phyloP scores from a whole-genome alignment of 2,113 vertebrate species.

The Malurus melanocephalus region DNA sequence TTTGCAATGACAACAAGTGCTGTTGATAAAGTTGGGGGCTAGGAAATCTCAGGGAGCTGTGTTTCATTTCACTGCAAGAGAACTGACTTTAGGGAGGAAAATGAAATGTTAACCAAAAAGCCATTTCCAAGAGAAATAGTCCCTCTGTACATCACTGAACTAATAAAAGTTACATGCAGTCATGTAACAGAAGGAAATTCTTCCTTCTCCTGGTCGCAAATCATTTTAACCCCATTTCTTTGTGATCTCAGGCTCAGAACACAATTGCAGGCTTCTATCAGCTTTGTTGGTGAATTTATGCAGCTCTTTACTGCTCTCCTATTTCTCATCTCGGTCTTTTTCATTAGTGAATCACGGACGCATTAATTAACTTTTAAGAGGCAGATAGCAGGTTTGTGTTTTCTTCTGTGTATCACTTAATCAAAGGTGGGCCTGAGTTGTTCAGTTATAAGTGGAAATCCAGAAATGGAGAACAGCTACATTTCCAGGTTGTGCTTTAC shows the following conservation, averaged over 20 bases:
- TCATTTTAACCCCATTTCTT: not conserved
- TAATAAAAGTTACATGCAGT: constrained; percentile 26
- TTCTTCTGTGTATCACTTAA: not conserved
- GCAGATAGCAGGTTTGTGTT: not conserved
- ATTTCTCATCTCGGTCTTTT: not conserved
- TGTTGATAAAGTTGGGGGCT: not conserved
- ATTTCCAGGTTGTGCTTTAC: not conserved
- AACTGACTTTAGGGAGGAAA: constrained; percentile 31
- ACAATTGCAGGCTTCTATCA: not conserved
- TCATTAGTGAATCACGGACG: not conserved
- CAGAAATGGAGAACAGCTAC: not conserved
- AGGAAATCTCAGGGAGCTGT: not conserved
- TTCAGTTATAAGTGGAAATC: not conserved
- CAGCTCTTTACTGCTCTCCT: not conserved
- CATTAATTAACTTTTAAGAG: constrained; percentile 22
- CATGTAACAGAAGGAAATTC: constrained; percentile 4
- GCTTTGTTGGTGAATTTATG: not conserved
- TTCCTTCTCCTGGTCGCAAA: constrained; percentile 1
- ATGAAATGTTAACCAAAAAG: constrained; percentile 43
- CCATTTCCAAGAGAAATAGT: constrained; percentile 46
- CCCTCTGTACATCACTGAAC: constrained; percentile 5
- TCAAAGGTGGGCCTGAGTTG: not conserved
- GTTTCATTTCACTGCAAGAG: not conserved
- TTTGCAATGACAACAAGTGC: not conserved
- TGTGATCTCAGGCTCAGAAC: not conserved